phyloP scores from a whole-genome alignment of 2,797 vertebrate species.

The Pseudochaenichthys georgianus region DNA sequence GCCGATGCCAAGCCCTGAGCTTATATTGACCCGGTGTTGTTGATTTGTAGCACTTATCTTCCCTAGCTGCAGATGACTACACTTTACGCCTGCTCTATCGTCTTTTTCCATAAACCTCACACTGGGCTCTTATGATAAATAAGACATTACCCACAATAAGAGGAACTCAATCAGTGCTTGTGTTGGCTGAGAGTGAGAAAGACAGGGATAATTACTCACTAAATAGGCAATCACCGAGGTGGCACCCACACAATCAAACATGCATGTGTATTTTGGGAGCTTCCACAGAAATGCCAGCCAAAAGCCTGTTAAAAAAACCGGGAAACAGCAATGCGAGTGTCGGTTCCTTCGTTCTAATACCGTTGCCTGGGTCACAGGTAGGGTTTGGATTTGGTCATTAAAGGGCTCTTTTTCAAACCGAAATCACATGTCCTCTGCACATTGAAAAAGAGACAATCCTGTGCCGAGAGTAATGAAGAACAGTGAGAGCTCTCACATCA shows the following conservation, averaged over 20 bases:
- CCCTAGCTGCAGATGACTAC: slow-evolving; percentile 41
- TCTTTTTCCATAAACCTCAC: slow-evolving; percentile 47
- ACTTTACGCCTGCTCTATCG: slow-evolving; percentile 25
- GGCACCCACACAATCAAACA: slow-evolving; percentile 76
- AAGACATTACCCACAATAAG: slow-evolving; percentile 81
- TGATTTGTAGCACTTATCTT: slow-evolving; percentile 38
- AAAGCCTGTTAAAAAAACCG: slow-evolving; percentile 35
- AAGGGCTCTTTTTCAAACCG: slow-evolving; percentile 38
- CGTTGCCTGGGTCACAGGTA: slow-evolving; percentile 39
- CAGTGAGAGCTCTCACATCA: slow-evolving; percentile 6
- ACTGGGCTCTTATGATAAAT: slow-evolving; percentile 77
- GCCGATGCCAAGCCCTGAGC: slow-evolving; percentile 31
- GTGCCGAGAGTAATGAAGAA: slow-evolving; percentile 26
- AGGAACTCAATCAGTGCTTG: slow-evolving; percentile 78
- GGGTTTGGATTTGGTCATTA: slow-evolving; percentile 22
- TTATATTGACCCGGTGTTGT: slow-evolving; percentile 26
- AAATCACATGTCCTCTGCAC: slow-evolving; percentile 21
- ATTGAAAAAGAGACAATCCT: slow-evolving; percentile 7
- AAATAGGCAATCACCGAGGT: slow-evolving; percentile 78
- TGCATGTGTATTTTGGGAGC: slow-evolving; percentile 73
- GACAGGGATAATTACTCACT: slow-evolving; percentile 79
- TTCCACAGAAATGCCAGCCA: slow-evolving; percentile 57
- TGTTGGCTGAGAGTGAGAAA: slow-evolving; percentile 75
- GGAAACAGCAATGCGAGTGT: slow-evolving; percentile 15
- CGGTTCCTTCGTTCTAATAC: slow-evolving; percentile 24